A percentile compares a stretch with the other conserved stretches of the same genome.
These are phyloP conservation scores for Chalcosyrphus nemorum DNA, from an alignment of 2,888 invertebrate genomes.

Conservation along the genomic window DNA sequence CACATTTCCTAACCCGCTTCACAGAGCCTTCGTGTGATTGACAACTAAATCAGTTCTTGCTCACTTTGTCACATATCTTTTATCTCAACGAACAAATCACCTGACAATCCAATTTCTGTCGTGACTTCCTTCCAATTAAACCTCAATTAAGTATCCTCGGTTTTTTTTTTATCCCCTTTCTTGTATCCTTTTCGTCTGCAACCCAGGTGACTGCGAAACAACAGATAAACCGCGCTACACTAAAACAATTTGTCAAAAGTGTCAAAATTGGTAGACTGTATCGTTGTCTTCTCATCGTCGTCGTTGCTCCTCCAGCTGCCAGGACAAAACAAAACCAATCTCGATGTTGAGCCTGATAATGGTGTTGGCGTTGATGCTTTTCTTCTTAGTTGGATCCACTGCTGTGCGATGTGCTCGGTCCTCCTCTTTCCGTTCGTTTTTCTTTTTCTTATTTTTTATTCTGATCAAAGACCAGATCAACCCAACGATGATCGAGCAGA, in stretches of 20 bases:
- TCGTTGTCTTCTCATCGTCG: slow-evolving; percentile 22
- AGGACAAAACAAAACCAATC: slow-evolving; percentile 39
- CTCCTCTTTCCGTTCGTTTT: slow-evolving; percentile 9
- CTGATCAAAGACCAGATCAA: slow-evolving; percentile 52
- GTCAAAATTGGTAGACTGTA: slow-evolving; percentile 75
- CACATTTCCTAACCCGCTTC: too few species aligned
- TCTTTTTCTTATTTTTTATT: too few species aligned
- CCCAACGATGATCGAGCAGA: slow-evolving; percentile 74
- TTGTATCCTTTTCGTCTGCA: slow-evolving; percentile 5
- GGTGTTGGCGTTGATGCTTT: slow-evolving; percentile 70
- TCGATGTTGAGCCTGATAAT: slow-evolving; percentile 22
- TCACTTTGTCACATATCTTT: slow-evolving; percentile 38
- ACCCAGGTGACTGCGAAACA: slow-evolving; percentile 36
- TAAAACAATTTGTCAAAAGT: slow-evolving; percentile 80
- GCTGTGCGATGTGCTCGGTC: slow-evolving; percentile 21
- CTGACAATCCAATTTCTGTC: slow-evolving; percentile 62
- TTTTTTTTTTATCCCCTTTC: slow-evolving; percentile 5
- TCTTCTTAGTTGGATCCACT: slow-evolving; percentile 41
- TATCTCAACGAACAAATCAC: slow-evolving; percentile 46
- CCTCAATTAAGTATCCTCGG: slow-evolving; percentile 61
- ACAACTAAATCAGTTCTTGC: slow-evolving; percentile 16
- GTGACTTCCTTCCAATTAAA: slow-evolving; percentile 69
- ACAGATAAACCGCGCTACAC: slow-evolving; percentile 75
- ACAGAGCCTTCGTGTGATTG: background rate
- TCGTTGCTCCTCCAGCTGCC: slow-evolving; percentile 33